Conservation (phyloP, 2,888 invertebrate species). For the Apodemia zela region DNA sequence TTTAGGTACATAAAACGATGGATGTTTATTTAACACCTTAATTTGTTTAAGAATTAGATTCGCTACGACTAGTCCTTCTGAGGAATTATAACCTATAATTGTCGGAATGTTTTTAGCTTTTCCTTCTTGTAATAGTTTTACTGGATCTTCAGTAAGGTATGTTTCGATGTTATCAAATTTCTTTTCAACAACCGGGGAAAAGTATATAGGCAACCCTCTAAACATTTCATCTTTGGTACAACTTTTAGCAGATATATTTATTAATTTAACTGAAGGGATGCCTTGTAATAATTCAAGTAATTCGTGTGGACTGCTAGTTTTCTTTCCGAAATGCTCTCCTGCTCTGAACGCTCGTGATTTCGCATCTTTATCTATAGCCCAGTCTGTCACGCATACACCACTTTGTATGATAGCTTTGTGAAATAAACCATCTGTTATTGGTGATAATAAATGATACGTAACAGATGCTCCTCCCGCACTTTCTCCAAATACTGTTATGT, state of each 20-base stretch:
- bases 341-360: conserved; percentile 49
- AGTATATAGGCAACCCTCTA: conserved; percentile 49
- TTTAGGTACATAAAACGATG: conserved; percentile 36
- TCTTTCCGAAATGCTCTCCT: conserved; percentile 49
- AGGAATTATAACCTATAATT: conserved; percentile 49
- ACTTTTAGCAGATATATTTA: conserved; percentile 40
- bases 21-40: conserved; percentile 34
- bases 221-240: conserved; percentile 46
- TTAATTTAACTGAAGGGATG: conserved; percentile 44
- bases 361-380: conserved; percentile 41
- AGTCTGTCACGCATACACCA: conserved; percentile 50
- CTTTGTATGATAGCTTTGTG: conserved; percentile 62
- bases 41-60: conserved; percentile 32
- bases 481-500: conserved; percentile 62
- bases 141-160: conserved; percentile 47
- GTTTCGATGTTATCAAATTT: conserved; percentile 42
- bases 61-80: conserved; percentile 39
- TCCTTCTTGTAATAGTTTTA: conserved; percentile 41
- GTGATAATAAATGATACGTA: conserved; percentile 59
- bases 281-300: conserved; percentile 44
- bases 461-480: conserved; percentile 61
- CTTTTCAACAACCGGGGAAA: conserved; percentile 53
- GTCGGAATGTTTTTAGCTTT: conserved; percentile 47
- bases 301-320: conserved; percentile 44
- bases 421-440: conserved; percentile 59